Evolutionary conservation across 2,888 invertebrate species (phyloP).

Genomic region (Zaprionus obscuricornis): DNA sequence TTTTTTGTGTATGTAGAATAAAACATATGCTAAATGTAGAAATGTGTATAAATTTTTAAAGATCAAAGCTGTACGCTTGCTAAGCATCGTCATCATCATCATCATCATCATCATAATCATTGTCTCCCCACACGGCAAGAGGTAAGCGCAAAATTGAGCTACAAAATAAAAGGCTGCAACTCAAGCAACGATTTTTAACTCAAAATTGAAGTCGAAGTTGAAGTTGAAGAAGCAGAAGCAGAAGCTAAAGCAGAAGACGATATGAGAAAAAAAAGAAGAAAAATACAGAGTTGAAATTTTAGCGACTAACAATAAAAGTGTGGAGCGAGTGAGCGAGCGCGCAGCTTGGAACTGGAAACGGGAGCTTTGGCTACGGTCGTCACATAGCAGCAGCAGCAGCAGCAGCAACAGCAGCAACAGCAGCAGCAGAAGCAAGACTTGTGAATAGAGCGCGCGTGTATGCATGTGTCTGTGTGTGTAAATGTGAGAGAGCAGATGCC

Average conservation of each 20-base stretch:
- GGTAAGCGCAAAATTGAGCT: too few species aligned
- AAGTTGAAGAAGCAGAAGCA: too few species aligned
- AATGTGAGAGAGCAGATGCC: conserved; percentile 50
- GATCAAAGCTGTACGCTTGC: background rate
- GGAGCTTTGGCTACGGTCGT: conserved; percentile 46
- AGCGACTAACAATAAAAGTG: too few species aligned
- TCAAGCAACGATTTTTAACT: conserved; percentile 16
- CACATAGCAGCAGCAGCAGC: background rate
- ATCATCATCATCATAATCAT: too few species aligned
- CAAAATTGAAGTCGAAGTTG: conserved; percentile 7
- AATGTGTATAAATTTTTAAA: background rate
- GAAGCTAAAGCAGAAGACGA: too few species aligned
- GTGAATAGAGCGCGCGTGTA: conserved; percentile 5
- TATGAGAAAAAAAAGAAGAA: conserved; percentile 1
- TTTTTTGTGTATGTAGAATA: too few species aligned
- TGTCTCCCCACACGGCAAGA: too few species aligned
- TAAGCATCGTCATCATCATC: background rate
- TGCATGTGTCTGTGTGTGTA: conserved; percentile 5
- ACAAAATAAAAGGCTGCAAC: too few species aligned
- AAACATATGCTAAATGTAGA: too few species aligned
- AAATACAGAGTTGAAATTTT: conserved; percentile 1
- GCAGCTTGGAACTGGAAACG: conserved; percentile 40
- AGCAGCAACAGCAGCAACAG: too few species aligned
- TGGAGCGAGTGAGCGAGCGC: conserved; percentile 10
- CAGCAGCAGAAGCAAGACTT: too few species aligned